Base-by-base conservation (phyloP, 2,888 invertebrate species). In the Acronicta aceris region DNA sequence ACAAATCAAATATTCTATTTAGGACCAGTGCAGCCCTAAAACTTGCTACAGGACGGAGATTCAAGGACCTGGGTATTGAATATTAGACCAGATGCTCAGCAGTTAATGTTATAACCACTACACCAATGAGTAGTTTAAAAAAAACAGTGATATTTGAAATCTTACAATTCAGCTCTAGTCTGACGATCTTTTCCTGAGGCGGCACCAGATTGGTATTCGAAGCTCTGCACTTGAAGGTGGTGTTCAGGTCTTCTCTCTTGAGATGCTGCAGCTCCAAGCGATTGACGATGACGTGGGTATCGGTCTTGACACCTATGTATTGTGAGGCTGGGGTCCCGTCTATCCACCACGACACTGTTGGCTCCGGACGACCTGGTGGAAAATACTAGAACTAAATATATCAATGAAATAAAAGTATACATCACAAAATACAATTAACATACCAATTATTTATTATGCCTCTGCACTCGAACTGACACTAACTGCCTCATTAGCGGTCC, bases 191-290 rank as follows among this genome's bases (percentile, higher is more conserved):
- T 90, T 98, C 97, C 53, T 97, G 96, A 0, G 98, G 97, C 76
- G 96, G 96, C 78, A 97, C 97, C 61, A 98, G 95, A 84, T 98
- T 97, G n/a, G 98, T 98, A 86, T 98, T 98, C 60, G 97, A 96
- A 21, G 98, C 98, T 90, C 97, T 96, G 87, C 98, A 98, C 88
- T 97, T 97, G 93, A 97, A 98, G 16, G 97, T 97, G 42, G 97
- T 97, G 87, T 98, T 98, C 58, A 98, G 95, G 82, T 98, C 97
- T 79, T 97, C 96, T 77, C 98, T 95, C 74, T 96, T 96, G 74
- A 98, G 94, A 71, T 96, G 95, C 51, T 96, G 96, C 63, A 98
- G 95, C 86, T 96, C 97, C 79, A 98, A 90, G 48, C 97, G 95
- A 91, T 97, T 98, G 71, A 97, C 97, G 53, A 97, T 96, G 33